Evolutionary conservation across 2,113 vertebrate genomes (phyloP), one percentile per base, ranked within the genome.

Genomic region (Grammomys surdaster): DNA sequence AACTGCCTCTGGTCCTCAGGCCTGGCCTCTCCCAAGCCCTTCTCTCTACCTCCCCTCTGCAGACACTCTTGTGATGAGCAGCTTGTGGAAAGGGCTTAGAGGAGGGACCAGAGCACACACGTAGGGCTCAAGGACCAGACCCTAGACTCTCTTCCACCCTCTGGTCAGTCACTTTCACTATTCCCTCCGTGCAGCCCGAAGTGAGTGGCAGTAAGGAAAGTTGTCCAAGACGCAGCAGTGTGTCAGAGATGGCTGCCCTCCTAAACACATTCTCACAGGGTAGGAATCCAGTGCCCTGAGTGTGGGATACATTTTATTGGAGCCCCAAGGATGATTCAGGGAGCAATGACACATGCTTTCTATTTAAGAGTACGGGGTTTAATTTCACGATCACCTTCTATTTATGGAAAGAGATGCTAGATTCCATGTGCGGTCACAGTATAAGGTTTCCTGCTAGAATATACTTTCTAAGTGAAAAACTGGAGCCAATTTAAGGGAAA

Each of bases 401-500:
- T 94, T 94, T 94, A 78, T 36, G 40, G 82, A 84, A 85, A 76
- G n/a, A 28, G 46, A 90, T 65, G 56, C 28, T 51, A 40, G 72
- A 81, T 95, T 86, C 80, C 60, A 89, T 7, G 76, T 60, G 78
- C 0, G 0, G 63, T 76, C 77, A 65, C 9, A 24, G 16, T 76
- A 70, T 91, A 75, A 96, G 86, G n/a, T 81, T 91, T 95, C 92
- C 77, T 89, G 76, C 46, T 93, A 86, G 76, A 87, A 93, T 87
- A 89, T 85, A 95, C 92, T 89, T 76, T 81, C 67, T 86, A 88
- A 89, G 82, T 90, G 76, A 85, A 95, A 92, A 96, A 95, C 82
- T 19, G 12, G 75, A 85, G 56, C 10, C 54, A 73, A 58, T 60
- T 92, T 60, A 72, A 76, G 48, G 40, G 81, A 69, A 89, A 91